phyloP scores from a whole-genome alignment of 1,140 invertebrate species.

The Drosophila insularis region DNA sequence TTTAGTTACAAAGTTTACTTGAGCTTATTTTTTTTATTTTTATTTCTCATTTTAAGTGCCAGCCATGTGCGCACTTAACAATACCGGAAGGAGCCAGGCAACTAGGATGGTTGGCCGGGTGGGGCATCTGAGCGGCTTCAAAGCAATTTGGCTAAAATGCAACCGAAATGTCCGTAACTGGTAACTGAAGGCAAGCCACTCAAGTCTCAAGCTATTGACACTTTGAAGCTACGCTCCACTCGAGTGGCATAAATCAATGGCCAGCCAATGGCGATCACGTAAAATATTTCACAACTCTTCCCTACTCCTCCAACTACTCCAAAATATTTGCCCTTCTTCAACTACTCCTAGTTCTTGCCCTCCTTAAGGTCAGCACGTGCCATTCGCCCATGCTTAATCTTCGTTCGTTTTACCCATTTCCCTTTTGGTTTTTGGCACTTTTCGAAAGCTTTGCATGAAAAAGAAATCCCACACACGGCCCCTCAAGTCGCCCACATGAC shows the following conservation, averaged over 20 bases:
- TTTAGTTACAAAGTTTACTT: conserved; percentile 79
- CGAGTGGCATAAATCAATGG: conserved; percentile 79
- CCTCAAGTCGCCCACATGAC: conserved; percentile 1
- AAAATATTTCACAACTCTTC: conserved; percentile 69
- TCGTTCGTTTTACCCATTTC: conserved; percentile 52
- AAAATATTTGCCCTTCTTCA: not conserved
- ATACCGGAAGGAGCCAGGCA: conserved; percentile 60
- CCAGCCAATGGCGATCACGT: conserved; percentile 71
- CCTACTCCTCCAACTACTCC: not conserved
- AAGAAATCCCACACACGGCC: conserved; percentile 55
- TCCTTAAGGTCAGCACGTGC: conserved; percentile 71
- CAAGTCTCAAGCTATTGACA: conserved; percentile 63
- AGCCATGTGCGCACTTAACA: conserved; percentile 73
- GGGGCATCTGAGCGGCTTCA: not conserved
- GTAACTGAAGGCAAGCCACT: conserved; percentile 21
- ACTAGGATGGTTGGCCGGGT: not conserved
- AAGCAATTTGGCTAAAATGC: conserved; percentile 79
- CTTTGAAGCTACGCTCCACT: conserved; percentile 72
- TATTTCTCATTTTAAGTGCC: conserved; percentile 70
- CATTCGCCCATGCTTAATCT: conserved; percentile 76
- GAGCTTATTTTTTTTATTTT: conserved; percentile 55
- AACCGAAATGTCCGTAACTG: conserved; percentile 36
- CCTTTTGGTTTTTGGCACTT: conserved; percentile 57
- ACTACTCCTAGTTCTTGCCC: not conserved
- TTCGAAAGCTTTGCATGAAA: conserved; percentile 71